Conservation (phyloP, 2,797 vertebrate species). For the Cichlasoma orientale region DNA sequence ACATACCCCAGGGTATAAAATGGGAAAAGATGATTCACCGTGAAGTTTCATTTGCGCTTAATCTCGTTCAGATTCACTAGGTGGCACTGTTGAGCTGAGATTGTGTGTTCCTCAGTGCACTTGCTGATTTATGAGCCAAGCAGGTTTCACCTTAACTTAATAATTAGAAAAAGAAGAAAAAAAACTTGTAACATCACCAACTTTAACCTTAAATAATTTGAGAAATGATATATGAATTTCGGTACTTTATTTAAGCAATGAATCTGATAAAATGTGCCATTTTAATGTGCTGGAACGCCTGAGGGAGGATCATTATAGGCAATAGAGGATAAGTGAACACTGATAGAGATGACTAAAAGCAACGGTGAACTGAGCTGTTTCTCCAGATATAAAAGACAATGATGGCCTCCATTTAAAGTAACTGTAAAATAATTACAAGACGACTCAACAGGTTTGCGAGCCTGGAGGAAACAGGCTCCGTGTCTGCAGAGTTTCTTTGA, state of each 20-base stretch:
- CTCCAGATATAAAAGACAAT: constrained; percentile 39
- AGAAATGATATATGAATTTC: constrained; percentile 35
- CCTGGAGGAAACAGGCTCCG: constrained; percentile 8
- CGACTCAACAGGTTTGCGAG: constrained; percentile 27
- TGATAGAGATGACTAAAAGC: constrained; percentile 41
- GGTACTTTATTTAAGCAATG: constrained; percentile 53
- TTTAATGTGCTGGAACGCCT: constrained; percentile 46
- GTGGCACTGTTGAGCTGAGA: constrained; percentile 58
- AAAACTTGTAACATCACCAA: constrained; percentile 31
- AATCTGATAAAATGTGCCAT: constrained; percentile 45
- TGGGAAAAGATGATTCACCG: neutral
- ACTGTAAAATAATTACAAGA: constrained; percentile 41
- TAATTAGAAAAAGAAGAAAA: constrained; percentile 2
- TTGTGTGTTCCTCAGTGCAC: neutral
- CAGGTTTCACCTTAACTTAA: constrained; percentile 33
- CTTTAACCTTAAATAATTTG: constrained; percentile 50
- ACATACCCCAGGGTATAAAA: neutral
- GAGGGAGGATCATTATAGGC: constrained; percentile 49
- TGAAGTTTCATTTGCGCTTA: neutral
- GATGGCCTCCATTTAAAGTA: constrained; percentile 46
- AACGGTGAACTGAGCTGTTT: constrained; percentile 43
- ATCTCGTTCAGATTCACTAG: constrained; percentile 45
- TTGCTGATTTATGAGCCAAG: neutral
- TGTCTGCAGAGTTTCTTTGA: neutral
- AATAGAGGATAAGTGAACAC: constrained; percentile 53